Evolutionary conservation across 2,888 invertebrate species (phyloP).

Genomic region (Vanessa cardui): DNA sequence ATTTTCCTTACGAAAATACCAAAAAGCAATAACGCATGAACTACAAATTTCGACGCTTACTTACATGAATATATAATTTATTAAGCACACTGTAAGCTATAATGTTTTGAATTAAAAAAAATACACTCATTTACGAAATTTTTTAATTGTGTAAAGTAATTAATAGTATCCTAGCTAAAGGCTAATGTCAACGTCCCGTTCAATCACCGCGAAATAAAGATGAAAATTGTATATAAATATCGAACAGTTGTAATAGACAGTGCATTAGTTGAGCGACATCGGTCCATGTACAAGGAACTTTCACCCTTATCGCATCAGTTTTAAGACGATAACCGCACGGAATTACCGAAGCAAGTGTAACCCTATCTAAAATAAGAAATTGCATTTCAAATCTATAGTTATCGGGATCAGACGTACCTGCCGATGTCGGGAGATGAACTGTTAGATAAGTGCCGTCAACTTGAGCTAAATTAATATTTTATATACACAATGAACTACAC

Average conservation of each 20-base stretch:
- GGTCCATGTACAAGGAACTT: constrained; percentile 15
- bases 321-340: constrained; percentile 12
- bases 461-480: constrained; percentile 12
- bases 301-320: neutral
- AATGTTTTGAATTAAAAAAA: too few species aligned
- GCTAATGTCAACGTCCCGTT: neutral
- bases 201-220: constrained; percentile 31
- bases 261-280: constrained; percentile 28
- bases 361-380: constrained; percentile 44
- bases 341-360: neutral
- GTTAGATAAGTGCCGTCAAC: constrained; percentile 22
- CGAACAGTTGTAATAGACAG: constrained; percentile 31
- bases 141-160: too few species aligned
- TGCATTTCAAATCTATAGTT: constrained; percentile 45
- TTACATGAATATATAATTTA: too few species aligned
- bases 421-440: constrained; percentile 35
- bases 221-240: constrained; percentile 14
- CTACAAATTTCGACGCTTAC: too few species aligned
- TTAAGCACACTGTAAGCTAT: too few species aligned
- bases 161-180: too few species aligned
- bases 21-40: too few species aligned
- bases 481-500: neutral
- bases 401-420: constrained; percentile 41
- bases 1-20: too few species aligned
- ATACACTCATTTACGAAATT: too few species aligned